Percentiles rank a stretch among this genome's conserved stretches.
These are phyloP conservation scores for Liasis olivaceus DNA, from an alignment of 2,797 vertebrate genomes.

Conservation along the genomic window DNA sequence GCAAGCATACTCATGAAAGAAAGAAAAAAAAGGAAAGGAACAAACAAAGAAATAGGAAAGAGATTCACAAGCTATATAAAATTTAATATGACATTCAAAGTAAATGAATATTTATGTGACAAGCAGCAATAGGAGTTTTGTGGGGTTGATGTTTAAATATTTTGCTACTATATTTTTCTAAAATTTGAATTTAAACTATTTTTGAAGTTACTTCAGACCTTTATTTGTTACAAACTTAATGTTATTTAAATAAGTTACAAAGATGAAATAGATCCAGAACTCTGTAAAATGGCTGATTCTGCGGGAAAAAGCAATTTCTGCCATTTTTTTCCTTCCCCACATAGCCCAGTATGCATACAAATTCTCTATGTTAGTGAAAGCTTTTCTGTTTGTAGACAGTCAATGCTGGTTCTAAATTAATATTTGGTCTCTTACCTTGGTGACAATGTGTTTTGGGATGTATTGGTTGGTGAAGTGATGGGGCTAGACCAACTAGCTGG, in stretches of 20 bases:
- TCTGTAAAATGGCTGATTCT: not conserved
- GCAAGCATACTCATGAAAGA: not conserved
- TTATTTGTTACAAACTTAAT: not conserved
- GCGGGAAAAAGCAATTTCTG: not conserved
- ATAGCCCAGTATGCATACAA: not conserved
- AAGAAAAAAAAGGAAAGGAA: not conserved
- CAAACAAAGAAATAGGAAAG: not conserved
- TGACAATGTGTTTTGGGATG: constrained; percentile 91
- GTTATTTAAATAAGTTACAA: not conserved
- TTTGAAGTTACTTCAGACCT: not conserved
- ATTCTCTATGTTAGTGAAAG: not conserved
- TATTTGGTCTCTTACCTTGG: constrained; percentile 83
- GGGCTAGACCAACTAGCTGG: constrained; percentile 95
- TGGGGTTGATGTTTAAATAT: not conserved
- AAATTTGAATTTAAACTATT: not conserved
- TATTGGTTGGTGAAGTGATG: constrained; percentile 94
- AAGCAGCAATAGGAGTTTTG: not conserved
- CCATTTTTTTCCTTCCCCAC: too few species aligned
- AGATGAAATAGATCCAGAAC: not conserved
- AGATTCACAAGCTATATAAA: not conserved
- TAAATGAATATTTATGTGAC: not conserved
- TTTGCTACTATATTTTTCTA: not conserved
- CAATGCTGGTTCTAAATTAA: not conserved
- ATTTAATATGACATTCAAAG: not conserved
- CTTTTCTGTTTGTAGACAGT: not conserved